These are phyloP conservation scores for Lepilemur septentrionalis DNA, from an alignment of 2,797 vertebrate genomes.

Conservation along the genomic window DNA sequence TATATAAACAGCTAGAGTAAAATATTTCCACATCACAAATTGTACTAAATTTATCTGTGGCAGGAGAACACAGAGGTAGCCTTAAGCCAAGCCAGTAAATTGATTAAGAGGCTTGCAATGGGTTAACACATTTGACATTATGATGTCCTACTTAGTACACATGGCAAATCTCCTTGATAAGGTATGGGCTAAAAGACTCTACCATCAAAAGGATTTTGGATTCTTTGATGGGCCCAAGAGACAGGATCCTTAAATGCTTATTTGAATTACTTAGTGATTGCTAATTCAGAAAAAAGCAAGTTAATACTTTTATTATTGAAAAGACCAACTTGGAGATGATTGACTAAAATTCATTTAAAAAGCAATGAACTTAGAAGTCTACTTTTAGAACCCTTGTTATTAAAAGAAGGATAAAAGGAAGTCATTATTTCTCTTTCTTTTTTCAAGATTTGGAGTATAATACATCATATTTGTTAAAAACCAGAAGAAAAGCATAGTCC, in stretches of 20 bases:
- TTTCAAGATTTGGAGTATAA: not conserved
- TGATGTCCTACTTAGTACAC: constrained; percentile 22
- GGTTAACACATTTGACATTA: constrained; percentile 48
- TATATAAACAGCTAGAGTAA: constrained; percentile 80
- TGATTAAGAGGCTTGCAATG: constrained; percentile 60
- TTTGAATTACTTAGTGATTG: constrained; percentile 72
- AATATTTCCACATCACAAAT: constrained; percentile 66
- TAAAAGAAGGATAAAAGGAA: not conserved
- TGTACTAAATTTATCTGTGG: constrained; percentile 68
- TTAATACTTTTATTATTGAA: constrained; percentile 72
- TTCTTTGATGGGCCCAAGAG: constrained; percentile 64
- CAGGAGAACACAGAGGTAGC: constrained; percentile 53
- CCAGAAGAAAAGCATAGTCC: not conserved
- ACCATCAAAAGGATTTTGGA: constrained; percentile 74
- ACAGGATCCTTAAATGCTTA: constrained; percentile 58
- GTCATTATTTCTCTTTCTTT: not conserved
- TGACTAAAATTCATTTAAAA: constrained; percentile 76
- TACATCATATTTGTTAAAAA: not conserved
- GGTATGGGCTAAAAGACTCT: constrained; percentile 1
- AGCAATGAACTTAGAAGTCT: constrained; percentile 58
- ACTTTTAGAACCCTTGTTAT: constrained; percentile 41
- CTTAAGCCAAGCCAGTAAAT: constrained; percentile 63
- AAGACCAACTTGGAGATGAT: constrained; percentile 60
- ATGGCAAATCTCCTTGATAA: constrained; percentile 57
- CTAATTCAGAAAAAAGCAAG: constrained; percentile 70